Conservation (phyloP, 1,140 invertebrate species). For the Ruditapes philippinarum region DNA sequence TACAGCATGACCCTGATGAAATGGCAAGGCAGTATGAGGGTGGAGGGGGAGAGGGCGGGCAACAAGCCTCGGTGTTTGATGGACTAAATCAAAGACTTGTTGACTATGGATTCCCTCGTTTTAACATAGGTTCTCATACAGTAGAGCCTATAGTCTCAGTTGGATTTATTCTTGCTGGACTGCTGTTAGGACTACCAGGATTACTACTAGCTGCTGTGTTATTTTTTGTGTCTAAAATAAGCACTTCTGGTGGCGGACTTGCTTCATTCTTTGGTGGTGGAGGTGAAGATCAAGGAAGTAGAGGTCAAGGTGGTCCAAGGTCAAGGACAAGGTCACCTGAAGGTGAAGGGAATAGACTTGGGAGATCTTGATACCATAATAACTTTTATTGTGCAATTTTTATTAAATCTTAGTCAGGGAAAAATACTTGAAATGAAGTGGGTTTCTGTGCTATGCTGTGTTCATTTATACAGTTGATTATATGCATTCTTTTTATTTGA, state of each 20-base stretch:
- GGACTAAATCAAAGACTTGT: constrained; percentile 76
- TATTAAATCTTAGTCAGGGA: too few species aligned
- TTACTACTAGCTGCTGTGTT: constrained; percentile 77
- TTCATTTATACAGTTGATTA: too few species aligned
- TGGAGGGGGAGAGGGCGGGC: constrained; percentile 45
- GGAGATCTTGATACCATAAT: constrained; percentile 63
- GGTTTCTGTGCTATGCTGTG: too few species aligned
- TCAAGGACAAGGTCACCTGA: neutral
- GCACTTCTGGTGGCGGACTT: constrained; percentile 63
- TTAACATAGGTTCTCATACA: constrained; percentile 71
- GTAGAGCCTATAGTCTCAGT: constrained; percentile 79
- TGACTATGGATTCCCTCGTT: constrained; percentile 74
- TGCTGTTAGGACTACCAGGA: constrained; percentile 78
- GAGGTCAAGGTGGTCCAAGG: neutral
- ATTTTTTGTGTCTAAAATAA: constrained; percentile 75
- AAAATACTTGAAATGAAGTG: too few species aligned
- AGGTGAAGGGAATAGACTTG: constrained; percentile 70
- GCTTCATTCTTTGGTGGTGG: constrained; percentile 58
- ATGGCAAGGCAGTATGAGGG: constrained; percentile 48
- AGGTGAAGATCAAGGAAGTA: neutral
- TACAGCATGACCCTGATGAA: constrained; percentile 53
- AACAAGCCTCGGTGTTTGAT: constrained; percentile 76
- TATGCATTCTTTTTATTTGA: too few species aligned
- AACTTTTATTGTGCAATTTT: neutral
- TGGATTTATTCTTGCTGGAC: constrained; percentile 74